Evolutionary conservation across 2,888 invertebrate species (phyloP), one percentile per base, ranked within the genome.

Genomic region (Homarus gammarus): DNA sequence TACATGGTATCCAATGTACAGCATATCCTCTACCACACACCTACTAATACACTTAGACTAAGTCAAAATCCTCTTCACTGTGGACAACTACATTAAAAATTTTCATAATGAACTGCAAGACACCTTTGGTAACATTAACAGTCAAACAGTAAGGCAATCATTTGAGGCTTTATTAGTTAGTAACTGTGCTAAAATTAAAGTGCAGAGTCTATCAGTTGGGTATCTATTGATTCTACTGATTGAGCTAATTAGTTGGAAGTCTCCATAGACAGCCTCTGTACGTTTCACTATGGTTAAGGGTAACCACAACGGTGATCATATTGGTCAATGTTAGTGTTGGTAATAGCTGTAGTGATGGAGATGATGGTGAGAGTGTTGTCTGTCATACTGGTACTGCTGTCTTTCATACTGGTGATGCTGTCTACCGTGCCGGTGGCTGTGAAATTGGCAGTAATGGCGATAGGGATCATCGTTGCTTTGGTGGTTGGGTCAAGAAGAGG

Each of bases 401-500:
- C n/a, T n/a, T n/a, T n/a, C n/a, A n/a, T n/a, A n/a, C n/a, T n/a
- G n/a, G n/a, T n/a, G n/a, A n/a, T n/a, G n/a, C n/a, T 44, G 44
- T 12, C 44, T 44, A 12, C 12, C 12, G 44, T 44, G 12, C 44
- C 5, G 1, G 5, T 3, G 64, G 27, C 27, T 64, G 27, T 1
- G 64, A n/a, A 64, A 8, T 27, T 1, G n/a, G 27, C 27, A 27
- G 64, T 64, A 27, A 0, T 27, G 27, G 27, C 22, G 64, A 64
- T n/a, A 64, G 1, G 27, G 12, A 64, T 64, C 27, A 8, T 61
- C 51, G 61, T 38, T 61, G 38, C 40, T 38, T 22, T 1, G 38
- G 22, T 79, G 75, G 78, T 18, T 51, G 56, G 89, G 84, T 84
- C 84, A 70, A 38, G 78, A 78, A n/a, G 84, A 49, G 33, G 88